Percentiles rank a stretch among this genome's conserved stretches.
phyloP scores from a whole-genome alignment of 1,140 invertebrate species.

The Scaptomyza montana region DNA sequence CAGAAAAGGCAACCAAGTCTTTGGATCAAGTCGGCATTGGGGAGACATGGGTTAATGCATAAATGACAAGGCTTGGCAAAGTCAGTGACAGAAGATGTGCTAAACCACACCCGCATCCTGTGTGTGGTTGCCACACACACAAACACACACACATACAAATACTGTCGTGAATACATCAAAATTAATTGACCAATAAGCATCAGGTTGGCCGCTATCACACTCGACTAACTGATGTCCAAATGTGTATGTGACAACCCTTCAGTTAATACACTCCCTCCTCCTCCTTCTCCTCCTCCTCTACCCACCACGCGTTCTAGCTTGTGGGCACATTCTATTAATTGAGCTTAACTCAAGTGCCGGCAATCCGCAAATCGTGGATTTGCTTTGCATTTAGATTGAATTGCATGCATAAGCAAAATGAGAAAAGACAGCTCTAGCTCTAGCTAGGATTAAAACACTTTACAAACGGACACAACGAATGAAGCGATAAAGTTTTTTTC shows the following conservation, averaged over 20 bases:
- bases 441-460: neutral
- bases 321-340: conserved; percentile 48
- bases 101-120: neutral
- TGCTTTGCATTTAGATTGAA: conserved; percentile 63
- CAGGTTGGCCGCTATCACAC: conserved; percentile 4
- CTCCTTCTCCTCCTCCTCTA: no score
- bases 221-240: neutral
- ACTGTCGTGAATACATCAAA: conserved; percentile 3
- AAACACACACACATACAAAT: neutral
- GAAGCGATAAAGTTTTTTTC: neutral
- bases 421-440: conserved; percentile 22
- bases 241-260: conserved; percentile 4
- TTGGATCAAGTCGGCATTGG: neutral
- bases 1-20: neutral
- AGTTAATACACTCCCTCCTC: no score
- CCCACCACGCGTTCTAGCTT: neutral
- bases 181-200: conserved; percentile 35
- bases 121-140: conserved; percentile 5
- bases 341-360: conserved; percentile 23
- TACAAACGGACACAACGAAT: neutral
- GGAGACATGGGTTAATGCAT: neutral
- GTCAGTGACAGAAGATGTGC: neutral
- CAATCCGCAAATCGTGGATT: conserved; percentile 13
- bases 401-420: conserved; percentile 38
- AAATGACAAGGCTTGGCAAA: conserved; percentile 5